Conservation (phyloP, 2,797 vertebrate species). For the Tragopan temminckii region DNA sequence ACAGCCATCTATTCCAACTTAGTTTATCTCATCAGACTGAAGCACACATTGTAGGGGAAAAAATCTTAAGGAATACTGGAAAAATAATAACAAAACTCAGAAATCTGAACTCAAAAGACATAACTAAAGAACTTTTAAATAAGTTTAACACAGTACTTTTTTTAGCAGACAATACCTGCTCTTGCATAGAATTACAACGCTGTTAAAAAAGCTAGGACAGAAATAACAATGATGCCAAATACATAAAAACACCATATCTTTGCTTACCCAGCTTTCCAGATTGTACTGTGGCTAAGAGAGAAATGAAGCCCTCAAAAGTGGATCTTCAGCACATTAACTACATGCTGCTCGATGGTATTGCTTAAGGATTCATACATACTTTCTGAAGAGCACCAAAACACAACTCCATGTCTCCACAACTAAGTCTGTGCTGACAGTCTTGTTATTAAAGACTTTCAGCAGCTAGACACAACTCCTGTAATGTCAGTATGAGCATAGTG, state of each 20-base stretch:
- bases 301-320: background rate
- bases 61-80: background rate
- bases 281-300: background rate
- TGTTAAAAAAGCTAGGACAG: background rate
- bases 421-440: background rate
- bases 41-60: background rate
- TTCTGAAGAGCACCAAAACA: background rate
- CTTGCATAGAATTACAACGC: background rate
- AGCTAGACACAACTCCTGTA: background rate
- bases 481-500: background rate
- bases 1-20: background rate
- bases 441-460: rapidly evolving
- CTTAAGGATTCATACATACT: background rate
- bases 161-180: background rate
- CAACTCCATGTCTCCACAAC: background rate
- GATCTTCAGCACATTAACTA: background rate
- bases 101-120: too few species aligned
- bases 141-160: background rate
- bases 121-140: background rate
- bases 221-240: background rate
- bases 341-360: background rate
- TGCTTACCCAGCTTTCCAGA: conserved; percentile 16
- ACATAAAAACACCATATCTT: background rate
- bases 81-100: background rate
- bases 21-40: background rate